Percentiles rank a stretch among this genome's conserved stretches.
Evolutionary conservation across 2,888 invertebrate genomes (phyloP).

Genomic region (Acleris literana): DNA sequence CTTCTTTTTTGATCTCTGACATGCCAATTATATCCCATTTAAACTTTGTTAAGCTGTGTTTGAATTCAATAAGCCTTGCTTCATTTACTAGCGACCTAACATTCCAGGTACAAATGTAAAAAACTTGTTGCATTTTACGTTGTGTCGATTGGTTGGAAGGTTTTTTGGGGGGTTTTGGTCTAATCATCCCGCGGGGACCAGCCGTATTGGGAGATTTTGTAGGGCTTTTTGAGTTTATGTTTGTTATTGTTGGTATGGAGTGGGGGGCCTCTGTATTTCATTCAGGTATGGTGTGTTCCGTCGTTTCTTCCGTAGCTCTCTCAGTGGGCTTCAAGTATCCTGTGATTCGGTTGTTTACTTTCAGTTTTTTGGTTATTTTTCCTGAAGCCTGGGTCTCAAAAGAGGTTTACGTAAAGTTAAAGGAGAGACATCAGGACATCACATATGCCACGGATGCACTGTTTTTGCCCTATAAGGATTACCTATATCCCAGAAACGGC

Average conservation of each 20-base stretch:
- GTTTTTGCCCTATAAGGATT: no score
- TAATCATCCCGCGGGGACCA: slow-evolving; percentile 33
- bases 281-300: not conserved
- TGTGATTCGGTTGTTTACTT: not conserved
- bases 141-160: slow-evolving; percentile 21
- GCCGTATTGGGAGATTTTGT: slow-evolving; percentile 30
- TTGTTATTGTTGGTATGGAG: not conserved
- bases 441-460: no score
- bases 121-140: slow-evolving; percentile 2
- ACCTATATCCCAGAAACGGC: no score
- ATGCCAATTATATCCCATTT: slow-evolving; percentile 34
- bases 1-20: slow-evolving; percentile 33
- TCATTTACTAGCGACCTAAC: slow-evolving; percentile 21
- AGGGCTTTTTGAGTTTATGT: not conserved
- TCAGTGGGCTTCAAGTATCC: not conserved
- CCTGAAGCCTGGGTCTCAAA: not conserved
- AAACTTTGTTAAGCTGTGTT: slow-evolving; percentile 17
- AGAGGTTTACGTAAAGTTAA: no score
- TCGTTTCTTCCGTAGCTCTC: not conserved
- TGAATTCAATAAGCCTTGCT: slow-evolving; percentile 6
- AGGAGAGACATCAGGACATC: no score
- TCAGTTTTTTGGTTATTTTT: not conserved
- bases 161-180: slow-evolving; percentile 19
- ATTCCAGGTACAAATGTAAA: slow-evolving; percentile 7
- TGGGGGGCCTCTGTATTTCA: not conserved